These are phyloP conservation scores for Chionomys nivalis DNA, from an alignment of 2,113 vertebrate species.

Conservation along the genomic window DNA sequence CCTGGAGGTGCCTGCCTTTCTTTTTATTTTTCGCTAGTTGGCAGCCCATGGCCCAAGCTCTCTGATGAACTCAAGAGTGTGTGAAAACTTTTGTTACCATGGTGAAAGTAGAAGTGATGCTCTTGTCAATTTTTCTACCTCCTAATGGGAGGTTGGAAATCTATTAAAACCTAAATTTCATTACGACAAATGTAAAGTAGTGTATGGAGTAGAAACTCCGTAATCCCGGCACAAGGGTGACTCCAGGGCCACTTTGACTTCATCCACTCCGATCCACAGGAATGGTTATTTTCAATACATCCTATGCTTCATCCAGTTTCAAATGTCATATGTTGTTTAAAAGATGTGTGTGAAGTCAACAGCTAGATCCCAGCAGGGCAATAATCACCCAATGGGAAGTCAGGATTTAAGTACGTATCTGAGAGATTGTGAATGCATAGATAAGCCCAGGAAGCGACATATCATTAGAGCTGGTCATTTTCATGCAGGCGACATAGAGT, in stretches of 20 bases:
- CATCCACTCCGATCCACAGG: background rate
- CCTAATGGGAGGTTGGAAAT: background rate
- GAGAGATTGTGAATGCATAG: too few relatives aligned
- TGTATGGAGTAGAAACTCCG: too few relatives aligned
- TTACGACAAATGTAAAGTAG: background rate
- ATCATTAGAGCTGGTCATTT: background rate
- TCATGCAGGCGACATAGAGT: background rate
- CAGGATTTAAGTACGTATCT: too few relatives aligned
- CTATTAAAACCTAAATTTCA: background rate
- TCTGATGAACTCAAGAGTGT: background rate
- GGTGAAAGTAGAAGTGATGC: background rate
- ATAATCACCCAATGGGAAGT: background rate
- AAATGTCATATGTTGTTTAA: background rate
- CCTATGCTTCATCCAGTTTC: background rate
- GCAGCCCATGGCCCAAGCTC: background rate
- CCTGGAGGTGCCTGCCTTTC: background rate
- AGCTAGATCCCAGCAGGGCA: background rate
- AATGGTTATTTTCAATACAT: background rate
- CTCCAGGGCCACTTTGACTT: background rate
- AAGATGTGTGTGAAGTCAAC: background rate
- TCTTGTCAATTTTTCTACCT: background rate
- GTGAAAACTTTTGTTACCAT: background rate
- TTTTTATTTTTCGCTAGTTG: background rate
- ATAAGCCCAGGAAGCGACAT: background rate
- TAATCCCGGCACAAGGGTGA: rapidly evolving